Conservation (phyloP, 2,113 vertebrate species). For the Oryzias curvinotus region DNA sequence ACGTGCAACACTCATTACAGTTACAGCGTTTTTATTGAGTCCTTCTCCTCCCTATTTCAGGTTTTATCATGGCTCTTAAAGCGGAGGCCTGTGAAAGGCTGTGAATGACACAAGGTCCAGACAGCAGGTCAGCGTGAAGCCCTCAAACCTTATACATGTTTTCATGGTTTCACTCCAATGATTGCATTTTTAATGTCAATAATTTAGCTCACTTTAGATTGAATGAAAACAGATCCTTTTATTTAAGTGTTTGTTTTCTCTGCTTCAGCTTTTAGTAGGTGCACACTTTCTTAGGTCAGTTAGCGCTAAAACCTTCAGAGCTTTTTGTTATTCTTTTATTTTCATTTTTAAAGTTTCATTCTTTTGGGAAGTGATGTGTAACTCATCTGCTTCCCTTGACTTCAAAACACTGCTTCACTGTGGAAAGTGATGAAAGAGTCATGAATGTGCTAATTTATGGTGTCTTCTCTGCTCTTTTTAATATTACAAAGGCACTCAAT, state of each 20-base stretch:
- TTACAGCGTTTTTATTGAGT: constrained; percentile 43
- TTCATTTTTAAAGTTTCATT: not conserved
- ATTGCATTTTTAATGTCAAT: no score
- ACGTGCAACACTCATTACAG: constrained; percentile 34
- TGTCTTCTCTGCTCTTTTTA: constrained; percentile 38
- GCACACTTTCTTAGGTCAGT: constrained; percentile 38
- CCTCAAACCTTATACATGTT: no score
- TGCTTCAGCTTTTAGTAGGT: no score
- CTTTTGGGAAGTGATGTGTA: constrained; percentile 35
- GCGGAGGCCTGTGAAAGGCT: constrained; percentile 18
- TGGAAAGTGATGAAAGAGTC: constrained; percentile 62
- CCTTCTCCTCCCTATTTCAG: constrained; percentile 8
- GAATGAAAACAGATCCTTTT: no score
- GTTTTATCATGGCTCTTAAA: not conserved
- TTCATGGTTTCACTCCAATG: no score
- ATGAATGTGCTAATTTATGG: constrained; percentile 61
- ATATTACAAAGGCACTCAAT: constrained; percentile 47
- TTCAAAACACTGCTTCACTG: constrained; percentile 48
- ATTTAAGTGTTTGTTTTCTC: no score
- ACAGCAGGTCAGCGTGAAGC: no score
- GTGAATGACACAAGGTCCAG: not conserved
- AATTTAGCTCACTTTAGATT: no score
- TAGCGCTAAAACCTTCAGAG: constrained; percentile 26
- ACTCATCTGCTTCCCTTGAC: constrained; percentile 26
- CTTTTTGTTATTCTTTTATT: constrained; percentile 29